A percentile compares a stretch with the other conserved stretches of the same genome.
Evolutionary conservation across 2,888 invertebrate genomes (phyloP).

Genomic region (Scaptomyza polygonia): DNA sequence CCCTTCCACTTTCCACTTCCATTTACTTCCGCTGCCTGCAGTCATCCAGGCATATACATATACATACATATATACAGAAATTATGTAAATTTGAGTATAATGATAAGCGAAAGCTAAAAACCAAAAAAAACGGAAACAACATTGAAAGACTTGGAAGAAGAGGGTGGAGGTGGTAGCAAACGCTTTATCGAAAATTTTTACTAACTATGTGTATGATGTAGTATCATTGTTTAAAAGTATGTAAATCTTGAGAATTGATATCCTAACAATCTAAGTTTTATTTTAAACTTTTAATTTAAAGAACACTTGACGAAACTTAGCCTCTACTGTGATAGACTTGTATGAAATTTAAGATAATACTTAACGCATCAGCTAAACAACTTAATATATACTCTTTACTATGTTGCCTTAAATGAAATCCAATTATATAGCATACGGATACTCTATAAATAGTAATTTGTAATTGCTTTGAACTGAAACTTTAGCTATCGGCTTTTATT

Average conservation of each 20-base stretch:
- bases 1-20: slow-evolving; percentile 4
- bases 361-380: too few species aligned
- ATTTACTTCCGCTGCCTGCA: slow-evolving; percentile 9
- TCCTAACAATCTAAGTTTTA: too few species aligned
- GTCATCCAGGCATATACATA: slow-evolving; percentile 31
- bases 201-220: too few species aligned
- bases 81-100: slow-evolving; percentile 77
- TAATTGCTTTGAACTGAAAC: not conserved
- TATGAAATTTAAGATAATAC: too few species aligned
- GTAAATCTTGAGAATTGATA: too few species aligned
- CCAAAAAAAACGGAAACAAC: slow-evolving; percentile 12
- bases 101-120: slow-evolving; percentile 58
- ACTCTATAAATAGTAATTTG: not conserved
- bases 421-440: not conserved
- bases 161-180: not conserved
- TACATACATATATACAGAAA: slow-evolving; percentile 60
- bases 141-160: not conserved
- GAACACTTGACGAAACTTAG: too few species aligned
- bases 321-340: too few species aligned
- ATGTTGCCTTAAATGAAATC: not conserved
- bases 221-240: too few species aligned
- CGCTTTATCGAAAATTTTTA: too few species aligned
- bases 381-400: not conserved
- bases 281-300: too few species aligned
- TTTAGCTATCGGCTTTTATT: slow-evolving; percentile 1